A percentile compares a stretch with the other conserved stretches of the same genome.
Conservation (phyloP, 2,113 vertebrate genomes). For the Nycticebus coucang region DNA sequence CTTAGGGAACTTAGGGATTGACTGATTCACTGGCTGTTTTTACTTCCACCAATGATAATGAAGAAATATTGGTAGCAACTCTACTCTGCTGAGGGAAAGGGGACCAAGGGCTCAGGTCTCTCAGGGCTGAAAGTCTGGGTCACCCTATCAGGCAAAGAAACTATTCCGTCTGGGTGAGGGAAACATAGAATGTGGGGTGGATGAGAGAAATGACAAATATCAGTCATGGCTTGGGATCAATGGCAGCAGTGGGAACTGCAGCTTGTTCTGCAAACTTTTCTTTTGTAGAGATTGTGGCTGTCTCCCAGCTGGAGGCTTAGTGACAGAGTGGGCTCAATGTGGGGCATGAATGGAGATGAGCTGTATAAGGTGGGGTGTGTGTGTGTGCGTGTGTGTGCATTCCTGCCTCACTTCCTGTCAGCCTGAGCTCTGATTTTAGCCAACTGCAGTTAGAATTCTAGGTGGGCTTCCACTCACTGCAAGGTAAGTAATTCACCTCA, state of each 20-base stretch:
- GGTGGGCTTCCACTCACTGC: background rate
- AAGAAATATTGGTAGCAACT: background rate
- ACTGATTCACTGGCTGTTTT: background rate
- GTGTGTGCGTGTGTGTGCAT: no score
- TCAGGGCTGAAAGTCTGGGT: background rate
- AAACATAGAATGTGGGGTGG: background rate
- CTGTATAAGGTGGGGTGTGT: background rate
- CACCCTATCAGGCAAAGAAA: background rate
- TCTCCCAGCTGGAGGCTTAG: background rate
- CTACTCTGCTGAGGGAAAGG: background rate
- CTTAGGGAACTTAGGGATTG: background rate
- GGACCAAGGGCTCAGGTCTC: background rate
- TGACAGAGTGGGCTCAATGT: background rate
- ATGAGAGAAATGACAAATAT: background rate
- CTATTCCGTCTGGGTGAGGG: background rate
- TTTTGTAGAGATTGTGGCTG: background rate
- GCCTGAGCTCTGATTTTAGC: background rate
- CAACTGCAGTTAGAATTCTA: background rate
- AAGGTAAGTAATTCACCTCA: background rate
- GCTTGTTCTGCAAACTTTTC: background rate
- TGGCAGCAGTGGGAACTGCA: background rate
- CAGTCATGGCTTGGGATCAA: background rate
- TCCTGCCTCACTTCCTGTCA: background rate
- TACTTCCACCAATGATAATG: background rate
- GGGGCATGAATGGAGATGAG: background rate